Percentiles rank a stretch among this genome's conserved stretches.
Evolutionary conservation across 2,888 invertebrate genomes (phyloP).

Genomic region (Luperina testacea): DNA sequence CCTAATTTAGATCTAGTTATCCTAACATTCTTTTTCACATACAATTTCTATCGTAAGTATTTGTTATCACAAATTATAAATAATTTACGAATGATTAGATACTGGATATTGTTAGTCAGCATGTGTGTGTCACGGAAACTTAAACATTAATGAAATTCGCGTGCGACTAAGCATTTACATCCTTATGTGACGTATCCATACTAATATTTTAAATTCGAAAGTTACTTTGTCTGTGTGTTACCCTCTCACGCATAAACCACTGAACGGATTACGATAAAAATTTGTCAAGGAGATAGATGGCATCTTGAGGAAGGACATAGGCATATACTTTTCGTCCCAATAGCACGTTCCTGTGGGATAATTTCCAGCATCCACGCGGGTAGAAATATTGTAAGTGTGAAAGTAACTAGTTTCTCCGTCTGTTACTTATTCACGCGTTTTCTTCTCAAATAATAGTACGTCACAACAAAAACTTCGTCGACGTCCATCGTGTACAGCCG

Average conservation of each 20-base stretch:
- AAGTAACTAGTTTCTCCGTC: neutral
- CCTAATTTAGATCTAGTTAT: neutral
- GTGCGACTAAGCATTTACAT: neutral
- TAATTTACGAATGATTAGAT: conserved; percentile 32
- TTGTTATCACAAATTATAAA: conserved; percentile 9
- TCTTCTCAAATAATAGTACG: too few relatives aligned
- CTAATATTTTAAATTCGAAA: neutral
- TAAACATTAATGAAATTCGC: conserved; percentile 4
- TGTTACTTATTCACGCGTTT: neutral
- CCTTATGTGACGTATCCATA: neutral
- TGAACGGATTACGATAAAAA: too few relatives aligned
- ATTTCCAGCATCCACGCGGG: neutral
- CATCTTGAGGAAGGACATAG: neutral
- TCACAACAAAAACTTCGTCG: too few relatives aligned
- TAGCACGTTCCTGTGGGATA: neutral
- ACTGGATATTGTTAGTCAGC: conserved; percentile 19
- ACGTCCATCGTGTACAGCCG: too few relatives aligned
- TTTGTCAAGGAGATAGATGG: neutral
- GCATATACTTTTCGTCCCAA: neutral
- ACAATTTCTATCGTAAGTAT: conserved; percentile 15
- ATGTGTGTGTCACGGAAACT: conserved; percentile 4
- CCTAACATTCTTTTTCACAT: neutral
- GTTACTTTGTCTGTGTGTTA: neutral
- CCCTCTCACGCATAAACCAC: neutral
- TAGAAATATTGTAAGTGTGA: neutral